phyloP scores from a whole-genome alignment of 2,113 vertebrate genomes.

The Trichechus manatus region DNA sequence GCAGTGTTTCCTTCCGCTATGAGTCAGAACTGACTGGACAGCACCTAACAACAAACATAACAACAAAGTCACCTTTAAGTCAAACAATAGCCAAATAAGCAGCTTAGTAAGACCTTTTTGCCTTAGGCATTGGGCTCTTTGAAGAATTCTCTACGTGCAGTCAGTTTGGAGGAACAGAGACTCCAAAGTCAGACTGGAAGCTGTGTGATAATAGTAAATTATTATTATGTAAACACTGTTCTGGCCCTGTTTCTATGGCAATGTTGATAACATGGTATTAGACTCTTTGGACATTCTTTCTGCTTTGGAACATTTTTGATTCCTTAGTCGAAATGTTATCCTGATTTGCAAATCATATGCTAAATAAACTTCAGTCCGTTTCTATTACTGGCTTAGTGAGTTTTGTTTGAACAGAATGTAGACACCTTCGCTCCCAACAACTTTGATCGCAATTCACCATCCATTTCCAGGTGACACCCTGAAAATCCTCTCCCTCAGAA shows the following conservation, averaged over 20 bases:
- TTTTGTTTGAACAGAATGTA: not conserved
- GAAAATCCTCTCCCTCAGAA: not conserved
- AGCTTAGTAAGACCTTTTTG: too few species aligned
- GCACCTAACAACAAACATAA: too few species aligned
- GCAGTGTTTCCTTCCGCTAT: too few species aligned
- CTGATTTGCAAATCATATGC: not conserved
- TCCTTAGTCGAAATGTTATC: not conserved
- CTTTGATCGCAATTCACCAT: not conserved
- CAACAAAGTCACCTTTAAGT: too few species aligned
- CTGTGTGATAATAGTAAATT: not conserved
- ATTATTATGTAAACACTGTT: not conserved
- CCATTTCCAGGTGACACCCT: not conserved
- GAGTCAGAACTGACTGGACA: too few species aligned
- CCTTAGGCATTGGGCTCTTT: too few species aligned
- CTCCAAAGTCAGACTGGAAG: not conserved
- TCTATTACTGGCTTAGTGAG: not conserved
- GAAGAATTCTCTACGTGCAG: not conserved
- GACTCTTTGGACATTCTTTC: not conserved
- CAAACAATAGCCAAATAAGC: too few species aligned
- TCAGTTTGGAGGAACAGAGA: not conserved
- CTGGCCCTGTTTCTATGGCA: not conserved
- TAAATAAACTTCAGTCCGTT: not conserved
- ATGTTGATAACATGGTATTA: not conserved
- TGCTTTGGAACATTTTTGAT: not conserved
- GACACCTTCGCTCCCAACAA: not conserved